phyloP scores from a whole-genome alignment of 2,113 vertebrate genomes.

The Alectura lathami region DNA sequence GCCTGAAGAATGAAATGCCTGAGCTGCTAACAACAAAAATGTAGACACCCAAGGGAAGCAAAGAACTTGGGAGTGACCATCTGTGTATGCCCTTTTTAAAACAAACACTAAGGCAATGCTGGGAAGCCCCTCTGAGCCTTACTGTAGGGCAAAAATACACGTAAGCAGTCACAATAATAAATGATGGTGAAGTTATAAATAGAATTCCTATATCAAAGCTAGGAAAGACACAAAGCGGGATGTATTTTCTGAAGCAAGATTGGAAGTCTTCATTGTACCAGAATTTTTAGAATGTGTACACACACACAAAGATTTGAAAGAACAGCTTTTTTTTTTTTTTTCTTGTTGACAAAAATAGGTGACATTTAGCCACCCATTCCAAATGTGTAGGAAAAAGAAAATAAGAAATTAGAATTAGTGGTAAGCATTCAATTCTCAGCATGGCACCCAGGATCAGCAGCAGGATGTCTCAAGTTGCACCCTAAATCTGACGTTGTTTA shows the following conservation, averaged over 20 bases:
- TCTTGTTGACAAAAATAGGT: background rate
- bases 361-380: background rate
- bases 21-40: slow-evolving; percentile 11
- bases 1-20: slow-evolving; percentile 46
- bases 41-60: background rate
- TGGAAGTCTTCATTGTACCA: background rate
- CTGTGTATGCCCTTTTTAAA: slow-evolving; percentile 50
- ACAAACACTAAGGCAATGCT: background rate
- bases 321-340: background rate
- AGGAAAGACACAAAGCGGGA: background rate
- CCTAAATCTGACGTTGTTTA: background rate
- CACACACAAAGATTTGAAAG: background rate
- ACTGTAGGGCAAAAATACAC: slow-evolving; percentile 49
- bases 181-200: slow-evolving; percentile 11
- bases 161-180: background rate
- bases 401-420: background rate
- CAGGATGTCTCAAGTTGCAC: background rate
- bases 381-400: background rate
- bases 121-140: slow-evolving; percentile 30
- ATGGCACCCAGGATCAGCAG: background rate
- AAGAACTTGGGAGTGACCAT: background rate
- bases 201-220: background rate
- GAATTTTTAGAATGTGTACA: background rate
- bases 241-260: slow-evolving; percentile 6
- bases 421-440: background rate